These are phyloP conservation scores for Stomorhina lunata DNA, from an alignment of 2,888 invertebrate species.

Conservation along the genomic window DNA sequence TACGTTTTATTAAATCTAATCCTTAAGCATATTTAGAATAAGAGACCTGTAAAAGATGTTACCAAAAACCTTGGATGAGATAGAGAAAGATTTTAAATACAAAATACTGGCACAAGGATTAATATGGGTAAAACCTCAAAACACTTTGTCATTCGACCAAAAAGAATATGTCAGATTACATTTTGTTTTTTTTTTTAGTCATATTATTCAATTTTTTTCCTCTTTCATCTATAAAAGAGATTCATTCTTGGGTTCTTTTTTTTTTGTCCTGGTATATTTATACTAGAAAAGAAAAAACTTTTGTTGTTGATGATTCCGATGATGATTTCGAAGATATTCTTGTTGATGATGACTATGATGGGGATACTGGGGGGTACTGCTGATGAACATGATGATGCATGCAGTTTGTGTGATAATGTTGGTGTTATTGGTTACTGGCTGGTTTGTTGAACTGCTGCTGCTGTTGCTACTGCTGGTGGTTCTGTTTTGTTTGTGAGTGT, in stretches of 20 bases:
- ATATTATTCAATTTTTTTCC: conserved; percentile 23
- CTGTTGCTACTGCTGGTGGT: not conserved
- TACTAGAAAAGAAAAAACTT: not conserved
- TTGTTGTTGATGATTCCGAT: conserved; percentile 20
- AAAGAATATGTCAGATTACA: conserved; percentile 59
- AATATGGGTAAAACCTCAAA: conserved; percentile 54
- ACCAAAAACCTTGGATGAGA: conserved; percentile 15
- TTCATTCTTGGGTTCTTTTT: not conserved
- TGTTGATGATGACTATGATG: not conserved
- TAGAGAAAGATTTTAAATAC: conserved; percentile 18
- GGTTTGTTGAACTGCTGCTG: conserved; percentile 32
- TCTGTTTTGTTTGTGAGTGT: conserved; percentile 45
- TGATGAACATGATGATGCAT: conserved; percentile 17
- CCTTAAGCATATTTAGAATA: conserved; percentile 37
- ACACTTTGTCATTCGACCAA: conserved; percentile 57
- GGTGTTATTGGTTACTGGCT: conserved; percentile 26
- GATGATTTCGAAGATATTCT: conserved; percentile 26
- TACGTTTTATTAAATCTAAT: conserved; percentile 23
- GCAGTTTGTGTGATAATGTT: not conserved
- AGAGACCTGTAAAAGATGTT: conserved; percentile 13
- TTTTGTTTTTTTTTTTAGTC: conserved; percentile 33
- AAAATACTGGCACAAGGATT: conserved; percentile 51
- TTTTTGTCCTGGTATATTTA: not conserved
- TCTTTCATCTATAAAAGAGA: not conserved
- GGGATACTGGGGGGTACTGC: not conserved